Evolutionary conservation across 35 echinoderm and acorn worm species (phyloP).

Genomic region (Heliocidaris erythrogramma): DNA sequence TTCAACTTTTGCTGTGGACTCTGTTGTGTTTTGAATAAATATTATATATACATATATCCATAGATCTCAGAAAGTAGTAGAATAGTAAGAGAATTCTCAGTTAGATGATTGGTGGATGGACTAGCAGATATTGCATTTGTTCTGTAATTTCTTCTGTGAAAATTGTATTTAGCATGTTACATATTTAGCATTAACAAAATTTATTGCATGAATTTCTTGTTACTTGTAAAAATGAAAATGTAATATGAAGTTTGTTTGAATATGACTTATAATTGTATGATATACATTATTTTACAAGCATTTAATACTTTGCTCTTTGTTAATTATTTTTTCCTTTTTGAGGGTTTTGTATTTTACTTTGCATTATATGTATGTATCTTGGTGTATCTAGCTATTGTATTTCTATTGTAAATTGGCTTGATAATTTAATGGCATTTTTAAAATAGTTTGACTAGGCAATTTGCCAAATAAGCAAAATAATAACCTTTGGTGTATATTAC

Average conservation of each 20-base stretch:
- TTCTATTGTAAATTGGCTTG: slow-evolving; percentile 40
- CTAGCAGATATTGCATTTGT: background rate
- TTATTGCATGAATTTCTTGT: slow-evolving; percentile 20
- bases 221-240: slow-evolving; percentile 6
- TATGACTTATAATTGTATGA: slow-evolving; percentile 39
- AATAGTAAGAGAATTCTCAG: background rate
- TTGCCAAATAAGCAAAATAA: background rate
- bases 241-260: slow-evolving; percentile 28
- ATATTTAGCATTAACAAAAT: slow-evolving; percentile 29
- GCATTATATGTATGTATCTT: slow-evolving; percentile 49
- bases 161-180: background rate
- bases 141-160: background rate
- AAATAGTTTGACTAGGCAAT: background rate
- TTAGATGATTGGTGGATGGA: background rate
- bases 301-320: slow-evolving; percentile 34
- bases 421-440: slow-evolving; percentile 39
- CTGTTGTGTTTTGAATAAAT: background rate
- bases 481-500: background rate
- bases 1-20: background rate
- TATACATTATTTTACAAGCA: slow-evolving; percentile 35
- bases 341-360: slow-evolving; percentile 51
- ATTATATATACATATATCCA: slow-evolving; percentile 7
- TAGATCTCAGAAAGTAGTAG: background rate
- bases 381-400: slow-evolving; percentile 45
- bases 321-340: slow-evolving; percentile 27